phyloP scores from a whole-genome alignment of 2,888 invertebrate species.

The Tuberolachnus salignus region DNA sequence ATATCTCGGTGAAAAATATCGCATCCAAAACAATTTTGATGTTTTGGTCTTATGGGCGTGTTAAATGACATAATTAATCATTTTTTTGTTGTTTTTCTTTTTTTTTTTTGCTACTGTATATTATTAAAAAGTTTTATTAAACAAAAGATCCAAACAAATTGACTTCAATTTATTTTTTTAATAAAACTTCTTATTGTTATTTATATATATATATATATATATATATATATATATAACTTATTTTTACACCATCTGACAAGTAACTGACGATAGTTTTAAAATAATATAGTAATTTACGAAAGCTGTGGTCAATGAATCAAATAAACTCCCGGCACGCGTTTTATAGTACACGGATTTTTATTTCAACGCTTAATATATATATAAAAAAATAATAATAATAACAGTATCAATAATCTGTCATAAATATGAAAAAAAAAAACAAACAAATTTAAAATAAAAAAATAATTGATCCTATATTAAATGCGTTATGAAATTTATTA shows the following conservation, averaged over 20 bases:
- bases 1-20: slow-evolving; percentile 42
- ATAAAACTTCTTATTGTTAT: slow-evolving; percentile 30
- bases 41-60: slow-evolving; percentile 33
- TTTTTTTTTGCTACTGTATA: slow-evolving; percentile 3
- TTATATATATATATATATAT: neutral
- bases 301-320: slow-evolving; percentile 31
- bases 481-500: slow-evolving; percentile 6
- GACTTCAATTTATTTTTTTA: slow-evolving; percentile 53
- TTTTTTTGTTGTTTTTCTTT: neutral
- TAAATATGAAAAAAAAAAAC: too few species aligned
- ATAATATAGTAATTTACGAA: slow-evolving; percentile 11
- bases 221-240: neutral
- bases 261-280: slow-evolving; percentile 23
- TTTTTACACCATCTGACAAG: slow-evolving; percentile 30
- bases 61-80: slow-evolving; percentile 50
- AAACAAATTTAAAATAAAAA: too few species aligned
- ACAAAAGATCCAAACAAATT: slow-evolving; percentile 46
- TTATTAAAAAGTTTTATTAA: slow-evolving; percentile 54
- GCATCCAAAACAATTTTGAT: slow-evolving; percentile 31
- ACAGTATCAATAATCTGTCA: neutral
- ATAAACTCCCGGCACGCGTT: slow-evolving; percentile 5
- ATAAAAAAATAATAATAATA: neutral
- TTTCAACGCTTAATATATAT: neutral
- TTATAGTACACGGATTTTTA: neutral
- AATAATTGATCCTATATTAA: neutral